Base-by-base conservation (phyloP, 64 coral and sea anemone species). In the Porites lutea region DNA sequence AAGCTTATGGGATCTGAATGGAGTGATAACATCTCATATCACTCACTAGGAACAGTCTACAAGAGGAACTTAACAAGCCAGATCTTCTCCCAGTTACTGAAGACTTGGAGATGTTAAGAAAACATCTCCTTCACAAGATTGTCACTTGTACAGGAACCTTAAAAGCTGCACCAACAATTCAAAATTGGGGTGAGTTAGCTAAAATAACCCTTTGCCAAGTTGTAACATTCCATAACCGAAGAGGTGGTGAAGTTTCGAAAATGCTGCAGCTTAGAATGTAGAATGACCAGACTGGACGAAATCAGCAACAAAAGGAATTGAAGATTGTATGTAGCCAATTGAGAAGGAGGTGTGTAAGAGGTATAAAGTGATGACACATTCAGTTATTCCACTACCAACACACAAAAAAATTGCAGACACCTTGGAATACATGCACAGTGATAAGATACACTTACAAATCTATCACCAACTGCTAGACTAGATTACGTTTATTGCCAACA, bases 161-260 rank as follows among this genome's bases (percentile, higher is more conserved):
- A 46, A 75, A 75, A 18, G 60, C 11, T 13, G 47, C 58, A 43
- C 61, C 61, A 15, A 27, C 77, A 20, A 8, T 73, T 16, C 55
- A 73, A 66, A 43, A 50, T 47, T 86, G 90, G 90, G 22, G 37
- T 37, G 59, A 44, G 23, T 71, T 86, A 11, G 90, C 90, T 75
- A 48, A 92, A 45, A 76, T 57, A 52, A 62, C 76, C 43, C 79
- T 92, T 4, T 63, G 52, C 50, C 72, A 81, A 45, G 52, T 92
- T 13, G 66, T 86, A 2, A 84, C 77, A n/a, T 52, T 92, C 21
- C 75, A 92, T 71, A 92, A 92, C 13, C 20, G 90, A 49, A 23
- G 90, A 19, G 57, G 71, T 61, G 81, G 90, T 22, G 90, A 92
- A 45, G 90, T 81, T 15, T 85, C 81, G 22, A 78, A 48, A 49